Conservation (phyloP, 2,888 invertebrate genomes). For the Azorinus chamasolen region DNA sequence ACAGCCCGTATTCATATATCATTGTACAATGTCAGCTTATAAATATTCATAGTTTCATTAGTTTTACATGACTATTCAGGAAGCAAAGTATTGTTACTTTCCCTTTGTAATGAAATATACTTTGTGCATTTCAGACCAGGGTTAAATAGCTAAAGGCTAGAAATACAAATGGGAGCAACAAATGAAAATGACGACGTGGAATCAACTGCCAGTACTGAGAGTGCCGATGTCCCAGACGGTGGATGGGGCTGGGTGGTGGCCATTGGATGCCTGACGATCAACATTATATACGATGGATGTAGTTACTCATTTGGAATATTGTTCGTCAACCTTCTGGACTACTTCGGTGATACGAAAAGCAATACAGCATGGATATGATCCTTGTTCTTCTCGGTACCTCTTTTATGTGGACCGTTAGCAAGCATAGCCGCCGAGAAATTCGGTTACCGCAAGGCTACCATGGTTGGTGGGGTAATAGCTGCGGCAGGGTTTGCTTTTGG, state of each 20-base stretch:
- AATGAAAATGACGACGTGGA: too few relatives aligned
- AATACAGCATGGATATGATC: constrained; percentile 96
- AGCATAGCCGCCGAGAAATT: constrained; percentile 76
- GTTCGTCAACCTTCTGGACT: constrained; percentile 93
- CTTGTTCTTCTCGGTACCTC: constrained; percentile 96
- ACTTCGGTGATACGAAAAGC: constrained; percentile 93
- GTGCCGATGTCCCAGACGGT: constrained; percentile 15
- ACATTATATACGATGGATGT: constrained; percentile 96
- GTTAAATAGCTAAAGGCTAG: too few relatives aligned
- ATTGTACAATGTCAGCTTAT: too few relatives aligned
- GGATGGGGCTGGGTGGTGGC: constrained; percentile 98
- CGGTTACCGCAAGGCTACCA: constrained; percentile 80
- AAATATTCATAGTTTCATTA: too few relatives aligned
- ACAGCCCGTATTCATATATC: too few relatives aligned
- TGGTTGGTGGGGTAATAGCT: constrained; percentile 82
- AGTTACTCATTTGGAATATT: constrained; percentile 97
- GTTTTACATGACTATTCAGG: too few relatives aligned
- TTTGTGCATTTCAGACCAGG: too few relatives aligned
- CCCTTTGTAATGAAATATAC: too few relatives aligned
- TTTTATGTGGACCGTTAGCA: constrained; percentile 87
- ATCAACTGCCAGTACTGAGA: too few relatives aligned
- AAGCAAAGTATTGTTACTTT: too few relatives aligned
- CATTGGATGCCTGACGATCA: constrained; percentile 94
- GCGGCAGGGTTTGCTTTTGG: constrained; percentile 78
- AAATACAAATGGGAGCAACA: too few relatives aligned